These are phyloP conservation scores for Scopus umbretta DNA, from an alignment of 2,113 vertebrate genomes.

Conservation along the genomic window DNA sequence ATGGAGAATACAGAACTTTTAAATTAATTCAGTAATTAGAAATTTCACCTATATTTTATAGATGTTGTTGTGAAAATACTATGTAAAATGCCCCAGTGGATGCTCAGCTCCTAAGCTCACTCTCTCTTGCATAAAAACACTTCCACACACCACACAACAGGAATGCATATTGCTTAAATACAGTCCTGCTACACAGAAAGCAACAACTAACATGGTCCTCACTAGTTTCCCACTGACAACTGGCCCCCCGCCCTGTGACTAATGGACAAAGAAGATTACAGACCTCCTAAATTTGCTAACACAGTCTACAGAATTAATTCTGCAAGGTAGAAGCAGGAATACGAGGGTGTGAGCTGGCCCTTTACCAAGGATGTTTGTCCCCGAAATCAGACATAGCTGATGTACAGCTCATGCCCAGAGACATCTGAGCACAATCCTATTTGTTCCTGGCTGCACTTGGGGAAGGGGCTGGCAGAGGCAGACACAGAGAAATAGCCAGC, in stretches of 20 bases:
- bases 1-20: not conserved
- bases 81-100: not conserved
- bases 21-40: not conserved
- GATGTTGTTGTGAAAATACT: not conserved
- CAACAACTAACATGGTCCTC: not conserved
- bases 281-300: not conserved
- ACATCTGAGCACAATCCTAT: not conserved
- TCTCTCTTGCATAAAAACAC: not conserved
- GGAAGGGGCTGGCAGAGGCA: not conserved
- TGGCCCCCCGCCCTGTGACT: not conserved
- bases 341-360: not conserved
- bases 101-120: not conserved
- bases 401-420: not conserved
- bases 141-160: not conserved
- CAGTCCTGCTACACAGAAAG: not conserved
- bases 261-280: not conserved
- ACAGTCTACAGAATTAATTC: not conserved
- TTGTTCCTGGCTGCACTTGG: not conserved
- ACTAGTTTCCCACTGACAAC: not conserved
- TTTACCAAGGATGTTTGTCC: not conserved
- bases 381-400: not conserved
- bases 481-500: not conserved
- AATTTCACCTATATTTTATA: not conserved
- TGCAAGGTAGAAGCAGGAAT: not conserved
- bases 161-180: not conserved